A percentile compares a stretch with the other conserved stretches of the same genome.
These are phyloP conservation scores for Halichoerus grypus DNA, from an alignment of 2,113 vertebrate species.

Conservation along the genomic window DNA sequence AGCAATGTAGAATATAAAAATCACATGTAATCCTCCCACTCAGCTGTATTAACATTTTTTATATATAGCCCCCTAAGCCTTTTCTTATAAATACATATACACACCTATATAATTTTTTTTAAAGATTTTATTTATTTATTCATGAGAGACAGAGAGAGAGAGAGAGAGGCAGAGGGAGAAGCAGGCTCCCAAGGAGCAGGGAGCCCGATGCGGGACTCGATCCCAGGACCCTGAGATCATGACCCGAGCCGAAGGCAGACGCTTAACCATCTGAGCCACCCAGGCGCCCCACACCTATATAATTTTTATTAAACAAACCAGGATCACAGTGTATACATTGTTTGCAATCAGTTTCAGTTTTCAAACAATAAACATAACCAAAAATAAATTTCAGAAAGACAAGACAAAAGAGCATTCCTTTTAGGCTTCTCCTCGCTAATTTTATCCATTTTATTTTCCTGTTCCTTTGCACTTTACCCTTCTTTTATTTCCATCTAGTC, in stretches of 20 bases:
- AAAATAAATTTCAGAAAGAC: constrained; percentile 56
- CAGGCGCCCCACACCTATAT: background rate
- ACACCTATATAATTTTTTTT: background rate
- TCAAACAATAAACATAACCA: constrained; percentile 45
- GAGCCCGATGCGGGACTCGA: too few species aligned
- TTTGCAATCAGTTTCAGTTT: constrained; percentile 52
- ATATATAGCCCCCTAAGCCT: background rate
- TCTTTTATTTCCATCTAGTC: background rate
- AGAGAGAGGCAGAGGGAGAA: too few species aligned
- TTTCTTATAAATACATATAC: background rate
- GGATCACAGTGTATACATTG: background rate
- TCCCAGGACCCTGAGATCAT: too few species aligned
- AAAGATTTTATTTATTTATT: background rate
- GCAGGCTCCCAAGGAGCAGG: too few species aligned
- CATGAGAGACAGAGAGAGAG: too few species aligned
- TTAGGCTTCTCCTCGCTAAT: background rate
- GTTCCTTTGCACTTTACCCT: background rate
- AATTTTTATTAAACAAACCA: constrained; percentile 42
- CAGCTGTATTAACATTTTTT: background rate
- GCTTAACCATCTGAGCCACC: too few species aligned
- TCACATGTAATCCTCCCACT: background rate
- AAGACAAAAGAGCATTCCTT: constrained; percentile 20
- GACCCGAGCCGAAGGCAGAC: too few species aligned
- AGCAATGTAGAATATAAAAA: constrained; percentile 44
- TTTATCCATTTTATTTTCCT: constrained; percentile 36